Evolutionary conservation across 1,140 invertebrate species (phyloP).

Genomic region (Thrips palmi): DNA sequence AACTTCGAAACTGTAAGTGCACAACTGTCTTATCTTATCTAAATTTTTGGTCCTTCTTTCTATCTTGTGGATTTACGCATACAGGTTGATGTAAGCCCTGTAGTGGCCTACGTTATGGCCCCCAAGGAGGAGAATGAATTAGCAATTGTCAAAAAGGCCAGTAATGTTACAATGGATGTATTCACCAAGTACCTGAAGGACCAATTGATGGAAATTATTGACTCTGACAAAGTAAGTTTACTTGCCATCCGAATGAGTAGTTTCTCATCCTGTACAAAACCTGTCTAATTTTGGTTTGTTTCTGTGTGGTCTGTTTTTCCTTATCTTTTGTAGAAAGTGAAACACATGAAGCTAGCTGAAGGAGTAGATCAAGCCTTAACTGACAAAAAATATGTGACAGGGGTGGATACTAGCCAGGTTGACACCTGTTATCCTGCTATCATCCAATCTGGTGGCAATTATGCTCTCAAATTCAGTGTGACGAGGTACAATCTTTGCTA

Average conservation of each 20-base stretch:
- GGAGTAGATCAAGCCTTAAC: slow-evolving; percentile 78
- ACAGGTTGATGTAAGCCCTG: slow-evolving; percentile 71
- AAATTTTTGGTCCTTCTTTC: slow-evolving; percentile 3
- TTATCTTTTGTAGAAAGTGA: slow-evolving; percentile 57
- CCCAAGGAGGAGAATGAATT: slow-evolving; percentile 92
- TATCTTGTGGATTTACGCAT: slow-evolving; percentile 11
- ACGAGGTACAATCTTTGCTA: slow-evolving; percentile 27
- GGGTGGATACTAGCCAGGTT: slow-evolving; percentile 68
- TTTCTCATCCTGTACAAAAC: too few species aligned
- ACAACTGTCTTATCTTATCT: neutral
- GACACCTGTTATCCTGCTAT: slow-evolving; percentile 98
- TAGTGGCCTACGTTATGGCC: slow-evolving; percentile 74
- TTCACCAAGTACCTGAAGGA: slow-evolving; percentile 94
- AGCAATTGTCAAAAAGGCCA: slow-evolving; percentile 84
- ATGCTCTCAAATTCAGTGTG: slow-evolving; percentile 92
- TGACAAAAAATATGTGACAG: slow-evolving; percentile 87
- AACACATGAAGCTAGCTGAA: slow-evolving; percentile 86
- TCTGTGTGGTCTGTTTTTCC: slow-evolving; percentile 6
- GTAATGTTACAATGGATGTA: slow-evolving; percentile 79
- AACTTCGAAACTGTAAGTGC: slow-evolving; percentile 54
- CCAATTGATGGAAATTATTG: slow-evolving; percentile 97
- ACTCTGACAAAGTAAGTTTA: slow-evolving; percentile 68
- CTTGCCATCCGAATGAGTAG: neutral
- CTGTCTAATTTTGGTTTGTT: neutral
- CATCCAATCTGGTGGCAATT: slow-evolving; percentile 94